Evolutionary conservation across 2,113 vertebrate species (phyloP).

Genomic region (Penelope pileata): DNA sequence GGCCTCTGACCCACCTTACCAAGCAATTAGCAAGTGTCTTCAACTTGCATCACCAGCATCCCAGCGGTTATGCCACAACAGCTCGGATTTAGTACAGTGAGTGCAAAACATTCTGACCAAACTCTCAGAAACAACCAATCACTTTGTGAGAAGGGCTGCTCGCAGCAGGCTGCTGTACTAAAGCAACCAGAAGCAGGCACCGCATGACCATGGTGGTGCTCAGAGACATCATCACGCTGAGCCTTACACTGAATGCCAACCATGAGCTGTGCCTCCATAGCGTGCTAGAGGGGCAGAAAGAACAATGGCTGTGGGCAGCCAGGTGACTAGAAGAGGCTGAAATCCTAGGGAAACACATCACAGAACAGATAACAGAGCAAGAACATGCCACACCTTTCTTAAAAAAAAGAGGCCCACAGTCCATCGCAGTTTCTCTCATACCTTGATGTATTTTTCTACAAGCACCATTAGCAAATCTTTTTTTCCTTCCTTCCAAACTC

Average conservation of each 20-base stretch:
- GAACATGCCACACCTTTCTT: background rate
- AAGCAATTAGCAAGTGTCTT: background rate
- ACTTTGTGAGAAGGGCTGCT: background rate
- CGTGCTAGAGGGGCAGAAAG: background rate
- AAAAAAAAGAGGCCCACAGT: background rate
- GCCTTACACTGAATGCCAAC: background rate
- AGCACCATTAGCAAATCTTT: background rate
- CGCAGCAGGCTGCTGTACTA: background rate
- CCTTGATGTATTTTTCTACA: background rate
- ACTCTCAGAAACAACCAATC: background rate
- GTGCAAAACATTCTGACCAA: background rate
- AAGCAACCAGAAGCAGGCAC: background rate
- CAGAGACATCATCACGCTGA: background rate
- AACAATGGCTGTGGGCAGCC: background rate
- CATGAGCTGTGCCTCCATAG: background rate
- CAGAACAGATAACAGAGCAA: background rate
- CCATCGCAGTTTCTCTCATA: background rate
- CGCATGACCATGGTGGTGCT: background rate
- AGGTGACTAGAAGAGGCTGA: background rate
- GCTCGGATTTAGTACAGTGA: background rate
- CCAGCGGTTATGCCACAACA: background rate
- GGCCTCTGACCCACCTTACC: background rate
- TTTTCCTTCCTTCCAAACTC: background rate
- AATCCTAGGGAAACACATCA: background rate
- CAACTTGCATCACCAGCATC: background rate